Base-by-base conservation (phyloP, 1,140 invertebrate genomes). In the Cryptotermes secundus region DNA sequence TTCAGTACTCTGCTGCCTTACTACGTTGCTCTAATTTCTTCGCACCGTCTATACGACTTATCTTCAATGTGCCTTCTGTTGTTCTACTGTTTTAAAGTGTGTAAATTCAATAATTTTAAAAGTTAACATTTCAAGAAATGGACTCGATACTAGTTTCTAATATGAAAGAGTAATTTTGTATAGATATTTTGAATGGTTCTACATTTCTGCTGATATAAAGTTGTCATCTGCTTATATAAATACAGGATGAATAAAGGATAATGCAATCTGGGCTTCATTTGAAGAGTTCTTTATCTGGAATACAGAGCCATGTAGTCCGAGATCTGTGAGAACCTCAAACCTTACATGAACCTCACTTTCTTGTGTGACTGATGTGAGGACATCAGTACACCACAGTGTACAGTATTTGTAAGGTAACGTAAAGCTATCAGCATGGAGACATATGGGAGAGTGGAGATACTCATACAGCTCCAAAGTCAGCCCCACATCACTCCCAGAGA, bases 41-140 rank as follows among this genome's bases (percentile, higher is more conserved):
- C n/a, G 26, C 26, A 6, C 59, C 24, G 7, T 6, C 59, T 65
- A 26, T 26, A 65, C 22, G 59, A 65, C 59, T 65, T 65, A 65
- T 65, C 59, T 65, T 65, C 24, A n/a, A n/a, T 65, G 59, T 65
- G 59, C 59, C 59, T 65, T 65, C 59, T 65, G 59, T 65, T 65
- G n/a, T 14, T 65, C 59, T 26, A 65, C 59, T 4, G 26, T 65
- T 65, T 65, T n/a, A 65, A 59, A 65, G 59, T n/a, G 26, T 65
- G 59, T n/a, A 65, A 65, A 65, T n/a, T 49, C 45, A 65, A n/a
- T 65, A 65, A 65, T 65, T 65, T n/a, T 65, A 65, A 26, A n/a
- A 2, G 59, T 12, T 65, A 65, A n/a, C n/a, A 65, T 65, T n/a
- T 65, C 59, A 65, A 65, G n/a, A 31, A 65, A 65, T n/a, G 26